Evolutionary conservation across 2,888 invertebrate genomes (phyloP), one percentile per base, ranked within the genome.

Genomic region (Cryptocephalus primarius): DNA sequence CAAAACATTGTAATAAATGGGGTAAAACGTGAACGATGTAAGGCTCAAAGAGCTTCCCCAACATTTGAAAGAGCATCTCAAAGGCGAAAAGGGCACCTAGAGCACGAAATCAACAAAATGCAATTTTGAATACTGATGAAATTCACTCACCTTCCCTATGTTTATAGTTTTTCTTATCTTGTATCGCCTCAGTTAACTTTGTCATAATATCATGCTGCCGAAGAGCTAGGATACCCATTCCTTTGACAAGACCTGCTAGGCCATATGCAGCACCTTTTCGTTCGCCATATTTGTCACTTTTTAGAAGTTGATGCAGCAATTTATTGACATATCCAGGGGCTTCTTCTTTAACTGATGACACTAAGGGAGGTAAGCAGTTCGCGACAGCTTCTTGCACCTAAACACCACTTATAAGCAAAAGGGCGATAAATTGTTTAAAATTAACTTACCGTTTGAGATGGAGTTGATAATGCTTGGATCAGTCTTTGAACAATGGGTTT

Each of bases 21-120:
- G 96, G 96, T 53, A 99, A 74, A 41, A 97, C 91, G 69, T 96
- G 94, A 45, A 99, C 93, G 50, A 99, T 92, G 74, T 99, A 99
- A 0, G 99, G 99, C 72, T 99, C 99, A 74, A 99, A 99, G 48
- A 97, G 76, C 40, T 95, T 85, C 1, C 97, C 97, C 60, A 99
- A 78, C 80, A 90, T 90, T 59, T 84, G 83, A 70, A 94, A 95
- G 40, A 96, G 76, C 83, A 95, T 93, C 75, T 97, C 97, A 72
- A 99, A 91, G 0, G 96, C 96, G 74, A 99, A 92, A 44, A 99
- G 73, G 0, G 96, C 94, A 44, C 92, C 85, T 84, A 22, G 6
- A 22, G 67, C 2, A 64, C 63, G 43, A 32, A 45, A 31, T 42
- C 33, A 46, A 41, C 45, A 43, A 11, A 44, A 11, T 6, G n/a